phyloP scores from a whole-genome alignment of 2,888 invertebrate genomes.

The Drosophila algonquin region DNA sequence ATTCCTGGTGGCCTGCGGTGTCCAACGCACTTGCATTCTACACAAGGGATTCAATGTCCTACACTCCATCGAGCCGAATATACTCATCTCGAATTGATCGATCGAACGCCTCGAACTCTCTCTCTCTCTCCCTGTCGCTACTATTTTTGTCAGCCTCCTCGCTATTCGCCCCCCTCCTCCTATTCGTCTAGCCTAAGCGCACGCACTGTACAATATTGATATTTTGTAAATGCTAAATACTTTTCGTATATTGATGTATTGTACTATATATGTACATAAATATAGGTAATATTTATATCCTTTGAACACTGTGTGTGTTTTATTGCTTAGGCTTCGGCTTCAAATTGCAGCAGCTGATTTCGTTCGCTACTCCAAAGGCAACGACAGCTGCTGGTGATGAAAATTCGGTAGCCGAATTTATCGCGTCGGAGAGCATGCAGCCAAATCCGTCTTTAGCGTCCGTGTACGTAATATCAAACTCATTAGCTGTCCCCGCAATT shows the following conservation, averaged over 20 bases:
- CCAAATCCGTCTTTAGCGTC: too few relatives aligned
- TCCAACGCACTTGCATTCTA: conserved; percentile 92
- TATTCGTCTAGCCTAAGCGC: conserved; percentile 32
- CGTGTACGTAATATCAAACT: too few relatives aligned
- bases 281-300: not conserved
- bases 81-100: conserved; percentile 81
- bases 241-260: not conserved
- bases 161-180: not conserved
- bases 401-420: too few relatives aligned
- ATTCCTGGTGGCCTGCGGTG: conserved; percentile 91
- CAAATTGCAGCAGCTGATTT: too few relatives aligned
- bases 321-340: too few relatives aligned
- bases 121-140: too few relatives aligned
- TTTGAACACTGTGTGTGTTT: not conserved
- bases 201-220: conserved; percentile 38
- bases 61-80: conserved; percentile 87
- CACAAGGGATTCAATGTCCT: conserved; percentile 95
- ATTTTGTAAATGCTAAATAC: conserved; percentile 23
- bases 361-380: too few relatives aligned
- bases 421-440: too few relatives aligned
- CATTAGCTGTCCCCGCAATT: too few relatives aligned
- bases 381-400: too few relatives aligned
- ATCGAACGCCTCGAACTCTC: not conserved
- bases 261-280: not conserved
- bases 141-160: not conserved